Evolutionary conservation across 2,797 vertebrate species (phyloP), one percentile per base, ranked within the genome.

Genomic region (Hippoglossus hippoglossus): DNA sequence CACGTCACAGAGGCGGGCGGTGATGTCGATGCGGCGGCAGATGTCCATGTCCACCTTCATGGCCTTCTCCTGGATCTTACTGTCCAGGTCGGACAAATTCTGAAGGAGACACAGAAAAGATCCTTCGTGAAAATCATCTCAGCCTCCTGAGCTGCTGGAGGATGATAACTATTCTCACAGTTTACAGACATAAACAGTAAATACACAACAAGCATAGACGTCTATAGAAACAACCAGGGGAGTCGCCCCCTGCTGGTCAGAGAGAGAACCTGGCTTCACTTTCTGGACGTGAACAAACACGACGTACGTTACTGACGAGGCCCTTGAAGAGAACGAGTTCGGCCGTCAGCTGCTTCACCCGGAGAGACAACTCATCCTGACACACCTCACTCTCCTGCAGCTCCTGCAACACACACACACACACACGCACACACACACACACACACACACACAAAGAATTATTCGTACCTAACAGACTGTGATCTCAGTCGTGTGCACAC

Each of bases 1-100:
- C 50, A 98, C 95, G 0, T 98, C 97, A 0, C 97, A 98, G 54
- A 98, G 95, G 19, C 96, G 95, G 51, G 97, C 97, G 0, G 97
- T 98, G 94, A 98, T 98, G 88, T 98, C 97, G 0, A 98, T 98
- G 39, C 97, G 94, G 6, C 97, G 95, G 75, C 97, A 98, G 91
- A 98, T 98, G 58, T 98, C 97, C 97, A 98, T 98, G 86, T 98
- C 97, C 61, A 98, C 97, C 76, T 96, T 97, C 97, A 97, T 97
- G 91, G 97, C 97, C 82, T 98, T 97, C 74, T 98, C 97, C 88
- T 98, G 97, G 88, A 98, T 98, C 91, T 96, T 97, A 59, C 93
- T 96, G 92, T 98, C 97, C 87, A 98, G 83, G 28, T 98, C 97
- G 0, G 96, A 95, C 82, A 97, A 87, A 75, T 97, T 95, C 97